phyloP scores from a whole-genome alignment of 2,888 invertebrate genomes.

The Calliopum simillimum region DNA sequence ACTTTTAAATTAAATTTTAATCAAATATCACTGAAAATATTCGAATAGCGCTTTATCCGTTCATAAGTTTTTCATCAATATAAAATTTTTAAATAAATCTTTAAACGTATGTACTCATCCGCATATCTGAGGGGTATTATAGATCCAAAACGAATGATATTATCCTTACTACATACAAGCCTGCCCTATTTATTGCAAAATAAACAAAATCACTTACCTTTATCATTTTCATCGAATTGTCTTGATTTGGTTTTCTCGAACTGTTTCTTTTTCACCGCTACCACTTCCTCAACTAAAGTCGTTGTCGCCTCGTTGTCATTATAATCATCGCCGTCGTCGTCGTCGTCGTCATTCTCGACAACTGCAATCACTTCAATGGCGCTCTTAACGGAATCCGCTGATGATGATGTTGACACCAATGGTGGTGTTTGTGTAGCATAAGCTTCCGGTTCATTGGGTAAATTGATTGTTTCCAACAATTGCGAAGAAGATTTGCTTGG shows the following conservation, averaged over 20 bases:
- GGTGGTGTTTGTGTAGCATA: constrained; percentile 45
- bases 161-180: too few relatives aligned
- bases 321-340: constrained; percentile 34
- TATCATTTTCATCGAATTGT: constrained; percentile 19
- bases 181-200: too few relatives aligned
- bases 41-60: too few relatives aligned
- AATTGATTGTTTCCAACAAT: constrained; percentile 57
- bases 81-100: too few relatives aligned
- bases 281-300: not conserved
- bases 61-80: too few relatives aligned
- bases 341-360: constrained; percentile 34
- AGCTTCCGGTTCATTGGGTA: constrained; percentile 52
- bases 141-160: too few relatives aligned
- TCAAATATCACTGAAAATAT: too few relatives aligned
- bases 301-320: constrained; percentile 21
- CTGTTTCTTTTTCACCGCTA: not conserved
- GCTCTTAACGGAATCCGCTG: constrained; percentile 58
- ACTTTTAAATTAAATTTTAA: too few relatives aligned
- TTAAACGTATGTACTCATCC: too few relatives aligned
- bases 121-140: too few relatives aligned
- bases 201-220: constrained; percentile 16
- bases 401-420: constrained; percentile 59
- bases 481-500: constrained; percentile 43
- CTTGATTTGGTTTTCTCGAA: not conserved
- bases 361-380: constrained; percentile 52